Base-by-base conservation (phyloP, 2,113 vertebrate genomes). In the Dipodomys merriami region DNA sequence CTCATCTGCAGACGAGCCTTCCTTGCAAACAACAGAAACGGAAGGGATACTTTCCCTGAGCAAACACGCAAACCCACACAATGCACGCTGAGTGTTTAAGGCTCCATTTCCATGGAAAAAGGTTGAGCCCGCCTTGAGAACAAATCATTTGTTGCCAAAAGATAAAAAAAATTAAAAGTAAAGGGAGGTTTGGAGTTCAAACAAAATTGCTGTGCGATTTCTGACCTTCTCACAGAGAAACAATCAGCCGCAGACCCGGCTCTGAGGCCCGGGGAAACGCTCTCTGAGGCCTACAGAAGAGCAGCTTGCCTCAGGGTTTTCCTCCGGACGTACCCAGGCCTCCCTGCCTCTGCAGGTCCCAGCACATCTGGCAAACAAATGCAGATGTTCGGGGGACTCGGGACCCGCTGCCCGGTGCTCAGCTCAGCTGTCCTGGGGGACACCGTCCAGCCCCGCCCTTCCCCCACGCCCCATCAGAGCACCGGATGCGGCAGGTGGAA, bases 171-270 rank as follows among this genome's bases (percentile, higher is more conserved):
- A 39, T 39, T 39, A 39, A 39, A 39, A 39, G 39, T 6, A 39
- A 39, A 39, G 39, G 23, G 91, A 81, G 85, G 94, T 89, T 46
- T 62, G 44, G 80, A 86, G 84, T 94, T 86, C 86, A 67, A 90
- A 93, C 60, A 86, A 91, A 96, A 96, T 35, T 86, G 73, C 78
- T 85, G 35, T 25, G 67, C 73, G 15, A 94, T 96, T 93, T 93
- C 84, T 71, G 35, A 95, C 83, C 91, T 94, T 94, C 73, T 88
- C 57, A 8, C 39, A 78, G 33, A 91, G 84, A 91, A 72, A 68
- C 64, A 72, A 91, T 90, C 79, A 93, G 60, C 30, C 27, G 49
- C 19, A 67, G 72, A 84, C 11, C 29, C n/a, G 64, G 62, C 39
- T 46, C 4, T 2, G 62, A 92, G 53, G 39, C 53, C 13, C 53